Base-by-base conservation (phyloP, 2,888 invertebrate genomes). In the Lycia hirtaria region DNA sequence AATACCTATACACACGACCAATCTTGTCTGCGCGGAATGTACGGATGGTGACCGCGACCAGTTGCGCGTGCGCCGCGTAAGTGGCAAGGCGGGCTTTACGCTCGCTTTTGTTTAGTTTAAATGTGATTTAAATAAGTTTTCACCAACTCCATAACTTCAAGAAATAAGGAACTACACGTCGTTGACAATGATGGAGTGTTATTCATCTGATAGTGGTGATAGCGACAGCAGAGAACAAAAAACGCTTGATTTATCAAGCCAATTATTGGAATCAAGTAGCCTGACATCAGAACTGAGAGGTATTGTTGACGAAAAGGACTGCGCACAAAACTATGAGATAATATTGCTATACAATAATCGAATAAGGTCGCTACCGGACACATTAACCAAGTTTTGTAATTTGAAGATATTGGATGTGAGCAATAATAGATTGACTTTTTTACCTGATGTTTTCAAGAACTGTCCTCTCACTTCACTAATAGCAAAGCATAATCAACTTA, bases 321-420 rank as follows among this genome's bases (percentile, higher is more conserved):
- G 89, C 69, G 88, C 88, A 68, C 88, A 92, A 69, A 92, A 93
- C 69, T 93, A 95, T 65, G 96, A 96, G 81, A 95, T 95, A 43
- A 92, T 98, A 63, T 93, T 97, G 61, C 92, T 99, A 1, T 96
- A 98, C 85, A 97, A 97, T 83, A 99, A 99, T 89, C 94, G 94
- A 35, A 90, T 99, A 64, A 93, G 93, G 54, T 87, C 88, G 3
- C 80, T 98, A 49, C 99, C 94, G 61, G 85, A 84, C 14, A 93
- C 94, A 50, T 93, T 94, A 63, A 84, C 89, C 62, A 93, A 92
- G 76, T 97, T 97, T 82, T 85, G 81, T 62, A 96, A 96, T 84
- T 90, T 98, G 62, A 95, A 95, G 77, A 93, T 95, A 56, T 88
- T 99, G 73, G 98, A 98, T 83, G 89, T 98, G 26, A 98, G 98